These are phyloP conservation scores for Choloepus hoffmanni DNA, from an alignment of 2,113 vertebrate genomes.

Conservation along the genomic window DNA sequence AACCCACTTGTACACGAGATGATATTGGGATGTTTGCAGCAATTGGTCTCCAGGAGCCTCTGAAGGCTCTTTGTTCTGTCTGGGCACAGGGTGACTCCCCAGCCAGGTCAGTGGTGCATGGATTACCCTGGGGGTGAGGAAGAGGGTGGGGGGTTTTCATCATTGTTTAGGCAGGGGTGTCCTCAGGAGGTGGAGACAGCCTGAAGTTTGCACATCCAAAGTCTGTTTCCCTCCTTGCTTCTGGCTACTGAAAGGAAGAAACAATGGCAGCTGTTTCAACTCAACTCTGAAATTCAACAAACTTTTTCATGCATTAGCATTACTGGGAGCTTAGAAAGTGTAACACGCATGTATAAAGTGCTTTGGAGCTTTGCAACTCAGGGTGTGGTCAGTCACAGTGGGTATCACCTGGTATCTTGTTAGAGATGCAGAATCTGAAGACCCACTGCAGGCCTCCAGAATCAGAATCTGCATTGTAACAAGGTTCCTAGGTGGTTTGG, in stretches of 20 bases:
- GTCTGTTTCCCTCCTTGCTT: not conserved
- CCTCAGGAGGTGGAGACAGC: not conserved
- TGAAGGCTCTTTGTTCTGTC: not conserved
- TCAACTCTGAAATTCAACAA: not conserved
- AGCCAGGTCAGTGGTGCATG: not conserved
- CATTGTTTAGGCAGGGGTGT: rapidly evolving
- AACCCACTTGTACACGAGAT: not conserved
- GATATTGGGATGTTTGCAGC: not conserved
- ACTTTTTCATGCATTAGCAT: not conserved
- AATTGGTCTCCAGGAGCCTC: not conserved
- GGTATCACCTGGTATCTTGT: too few species aligned
- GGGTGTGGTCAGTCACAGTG: not conserved
- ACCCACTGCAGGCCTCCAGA: not conserved
- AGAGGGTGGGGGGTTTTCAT: not conserved
- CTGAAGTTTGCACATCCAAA: not conserved
- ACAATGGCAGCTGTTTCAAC: not conserved
- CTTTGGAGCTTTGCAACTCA: not conserved
- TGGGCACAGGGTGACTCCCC: not conserved
- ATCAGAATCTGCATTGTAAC: not conserved
- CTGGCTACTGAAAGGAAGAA: not conserved
- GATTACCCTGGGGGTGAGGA: not conserved
- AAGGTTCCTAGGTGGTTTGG: not conserved
- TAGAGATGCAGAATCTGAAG: too few species aligned
- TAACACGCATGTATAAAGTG: too few species aligned
- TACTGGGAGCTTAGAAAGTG: not conserved